Evolutionary conservation across 2,888 invertebrate species (phyloP).

Genomic region (Chrysodeixis includens): DNA sequence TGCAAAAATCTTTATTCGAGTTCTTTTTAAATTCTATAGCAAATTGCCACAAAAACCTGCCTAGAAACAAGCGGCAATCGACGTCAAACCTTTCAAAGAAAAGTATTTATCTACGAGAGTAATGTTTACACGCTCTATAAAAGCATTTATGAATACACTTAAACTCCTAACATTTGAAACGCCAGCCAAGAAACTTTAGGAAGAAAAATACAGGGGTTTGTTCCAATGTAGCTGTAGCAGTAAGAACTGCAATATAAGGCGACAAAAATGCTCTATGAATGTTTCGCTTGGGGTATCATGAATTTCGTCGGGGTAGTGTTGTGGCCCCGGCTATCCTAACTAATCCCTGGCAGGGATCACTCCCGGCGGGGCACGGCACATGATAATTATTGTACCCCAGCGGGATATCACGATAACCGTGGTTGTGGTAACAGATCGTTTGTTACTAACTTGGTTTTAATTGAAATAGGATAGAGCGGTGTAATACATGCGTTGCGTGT

Average conservation of each 20-base stretch:
- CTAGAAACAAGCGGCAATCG: background rate
- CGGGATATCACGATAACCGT: conserved; percentile 60
- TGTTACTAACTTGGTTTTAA: conserved; percentile 50
- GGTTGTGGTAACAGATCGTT: conserved; percentile 60
- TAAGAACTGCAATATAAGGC: conserved; percentile 50
- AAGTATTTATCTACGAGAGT: conserved; percentile 1
- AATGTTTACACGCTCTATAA: background rate
- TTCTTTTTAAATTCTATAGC: background rate
- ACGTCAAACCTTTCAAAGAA: background rate
- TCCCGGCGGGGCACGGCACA: conserved; percentile 65
- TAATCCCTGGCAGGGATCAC: conserved; percentile 66
- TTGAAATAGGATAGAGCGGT: conserved; percentile 41
- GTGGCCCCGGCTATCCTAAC: conserved; percentile 63
- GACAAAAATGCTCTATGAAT: conserved; percentile 52
- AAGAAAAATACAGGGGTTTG: conserved; percentile 41
- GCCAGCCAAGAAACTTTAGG: conserved; percentile 29
- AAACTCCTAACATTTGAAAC: conserved; percentile 23
- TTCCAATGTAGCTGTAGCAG: conserved; percentile 34
- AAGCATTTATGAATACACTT: conserved; percentile 1
- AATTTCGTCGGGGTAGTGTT: conserved; percentile 64
- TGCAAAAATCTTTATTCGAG: too few species aligned
- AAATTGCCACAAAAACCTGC: background rate
- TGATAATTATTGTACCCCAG: conserved; percentile 70
- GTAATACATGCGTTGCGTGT: background rate
- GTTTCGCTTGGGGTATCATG: conserved; percentile 51